Percentiles rank a stretch among this genome's conserved stretches.
Evolutionary conservation across 1,140 invertebrate genomes (phyloP).

Genomic region (Rhagoletis pomonella): DNA sequence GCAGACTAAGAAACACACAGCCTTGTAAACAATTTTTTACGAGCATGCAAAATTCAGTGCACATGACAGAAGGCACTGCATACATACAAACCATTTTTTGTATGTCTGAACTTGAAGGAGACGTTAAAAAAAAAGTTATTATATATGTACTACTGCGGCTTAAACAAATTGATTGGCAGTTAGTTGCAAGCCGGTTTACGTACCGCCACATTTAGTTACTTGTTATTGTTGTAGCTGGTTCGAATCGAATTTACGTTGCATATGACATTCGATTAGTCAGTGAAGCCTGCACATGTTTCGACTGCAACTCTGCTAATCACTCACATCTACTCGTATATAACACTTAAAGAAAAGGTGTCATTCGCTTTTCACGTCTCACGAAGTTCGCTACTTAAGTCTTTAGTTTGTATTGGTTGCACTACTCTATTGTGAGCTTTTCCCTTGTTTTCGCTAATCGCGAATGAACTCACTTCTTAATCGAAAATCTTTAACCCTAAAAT

Average conservation of each 20-base stretch:
- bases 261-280: constrained; percentile 43
- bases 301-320: not conserved
- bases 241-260: not conserved
- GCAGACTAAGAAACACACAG: not conserved
- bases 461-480: not conserved
- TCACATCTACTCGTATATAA: not conserved
- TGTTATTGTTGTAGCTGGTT: not conserved
- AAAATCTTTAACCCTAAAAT: not conserved
- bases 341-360: not conserved
- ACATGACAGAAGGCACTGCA: not conserved
- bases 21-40: constrained; percentile 18
- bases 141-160: not conserved
- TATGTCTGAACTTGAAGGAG: constrained; percentile 6
- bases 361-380: not conserved
- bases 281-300: not conserved
- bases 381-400: constrained; percentile 49
- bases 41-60: constrained; percentile 40
- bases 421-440: not conserved
- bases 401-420: not conserved
- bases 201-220: not conserved
- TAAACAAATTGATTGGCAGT: constrained; percentile 56
- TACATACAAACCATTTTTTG: not conserved
- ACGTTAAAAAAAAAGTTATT: not conserved
- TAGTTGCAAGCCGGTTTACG: constrained; percentile 10
- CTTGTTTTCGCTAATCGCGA: not conserved